Evolutionary conservation across 2,113 vertebrate genomes (phyloP).

Genomic region (Forbesichthys papilliferus): DNA sequence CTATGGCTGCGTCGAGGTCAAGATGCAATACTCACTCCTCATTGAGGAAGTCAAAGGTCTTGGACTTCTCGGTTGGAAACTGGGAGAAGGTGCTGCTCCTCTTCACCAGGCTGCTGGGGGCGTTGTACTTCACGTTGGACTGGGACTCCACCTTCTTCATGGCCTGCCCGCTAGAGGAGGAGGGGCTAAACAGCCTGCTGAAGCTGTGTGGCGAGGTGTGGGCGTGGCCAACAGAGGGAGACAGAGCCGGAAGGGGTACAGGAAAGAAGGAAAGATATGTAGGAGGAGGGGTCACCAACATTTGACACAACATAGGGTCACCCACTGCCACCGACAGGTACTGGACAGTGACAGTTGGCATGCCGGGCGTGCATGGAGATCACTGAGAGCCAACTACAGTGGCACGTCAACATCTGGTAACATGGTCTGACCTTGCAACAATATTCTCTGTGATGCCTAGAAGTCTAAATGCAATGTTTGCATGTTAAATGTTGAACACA

Average conservation of each 20-base stretch:
- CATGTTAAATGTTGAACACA: no score
- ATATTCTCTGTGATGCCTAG: not conserved
- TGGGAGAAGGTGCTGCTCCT: slow-evolving; percentile 89
- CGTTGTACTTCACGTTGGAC: slow-evolving; percentile 90
- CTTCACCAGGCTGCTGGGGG: slow-evolving; percentile 77
- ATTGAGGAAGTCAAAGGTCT: slow-evolving; percentile 94
- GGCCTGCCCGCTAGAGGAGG: slow-evolving; percentile 77
- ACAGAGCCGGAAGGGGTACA: slow-evolving; percentile 40
- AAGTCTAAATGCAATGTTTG: no score
- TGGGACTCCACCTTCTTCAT: slow-evolving; percentile 86
- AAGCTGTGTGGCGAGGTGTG: slow-evolving; percentile 78
- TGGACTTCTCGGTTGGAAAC: slow-evolving; percentile 87
- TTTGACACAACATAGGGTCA: slow-evolving; percentile 30
- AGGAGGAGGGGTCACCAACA: slow-evolving; percentile 44
- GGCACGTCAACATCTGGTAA: not conserved
- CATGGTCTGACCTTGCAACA: not conserved
- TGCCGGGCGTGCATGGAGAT: slow-evolving; percentile 49
- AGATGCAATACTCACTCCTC: slow-evolving; percentile 85
- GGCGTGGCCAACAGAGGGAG: slow-evolving; percentile 44
- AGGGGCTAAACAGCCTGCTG: slow-evolving; percentile 96
- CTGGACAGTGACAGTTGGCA: slow-evolving; percentile 44
- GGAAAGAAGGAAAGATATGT: slow-evolving; percentile 17
- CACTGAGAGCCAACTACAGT: not conserved
- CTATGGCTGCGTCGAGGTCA: not conserved
- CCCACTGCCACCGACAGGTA: slow-evolving; percentile 35